These are phyloP conservation scores for Unio delphinus DNA, from an alignment of 2,888 invertebrate genomes.

Conservation along the genomic window DNA sequence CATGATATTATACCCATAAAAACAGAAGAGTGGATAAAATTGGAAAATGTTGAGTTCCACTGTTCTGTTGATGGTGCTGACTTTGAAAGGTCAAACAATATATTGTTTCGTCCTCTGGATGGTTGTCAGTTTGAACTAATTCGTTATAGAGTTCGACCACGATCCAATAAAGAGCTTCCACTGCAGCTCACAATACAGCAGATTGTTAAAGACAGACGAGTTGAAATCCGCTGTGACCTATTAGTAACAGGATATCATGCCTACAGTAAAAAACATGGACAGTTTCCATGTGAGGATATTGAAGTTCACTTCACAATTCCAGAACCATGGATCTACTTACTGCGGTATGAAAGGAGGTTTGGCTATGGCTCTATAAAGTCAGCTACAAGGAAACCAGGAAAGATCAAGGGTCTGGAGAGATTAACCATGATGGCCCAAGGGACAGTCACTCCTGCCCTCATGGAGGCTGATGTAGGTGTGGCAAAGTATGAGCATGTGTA, in stretches of 20 bases:
- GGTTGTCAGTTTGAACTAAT: slow-evolving; percentile 97
- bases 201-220: slow-evolving; percentile 75
- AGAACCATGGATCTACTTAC: slow-evolving; percentile 99
- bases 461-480: slow-evolving; percentile 83
- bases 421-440: slow-evolving; percentile 71
- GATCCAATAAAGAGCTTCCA: slow-evolving; percentile 87
- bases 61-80: slow-evolving; percentile 92
- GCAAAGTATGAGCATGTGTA: slow-evolving; percentile 99
- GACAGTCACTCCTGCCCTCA: slow-evolving; percentile 63
- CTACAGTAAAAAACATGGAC: slow-evolving; percentile 92
- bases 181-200: slow-evolving; percentile 93
- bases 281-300: slow-evolving; percentile 83
- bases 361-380: slow-evolving; percentile 98
- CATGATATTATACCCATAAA: slow-evolving; percentile 95
- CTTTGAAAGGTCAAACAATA: slow-evolving; percentile 78
- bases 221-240: slow-evolving; percentile 95
- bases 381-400: slow-evolving; percentile 77
- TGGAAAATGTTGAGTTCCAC: slow-evolving; percentile 95
- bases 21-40: slow-evolving; percentile 99
- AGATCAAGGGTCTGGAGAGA: slow-evolving; percentile 73
- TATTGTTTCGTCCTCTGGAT: slow-evolving; percentile 85
- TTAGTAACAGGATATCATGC: slow-evolving; percentile 97
- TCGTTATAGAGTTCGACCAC: slow-evolving; percentile 90
- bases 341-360: slow-evolving; percentile 98
- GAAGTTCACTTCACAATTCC: slow-evolving; percentile 93